Evolutionary conservation across 2,797 vertebrate species (phyloP), one percentile per base, ranked within the genome.

Genomic region (Taeniopygia guttata): DNA sequence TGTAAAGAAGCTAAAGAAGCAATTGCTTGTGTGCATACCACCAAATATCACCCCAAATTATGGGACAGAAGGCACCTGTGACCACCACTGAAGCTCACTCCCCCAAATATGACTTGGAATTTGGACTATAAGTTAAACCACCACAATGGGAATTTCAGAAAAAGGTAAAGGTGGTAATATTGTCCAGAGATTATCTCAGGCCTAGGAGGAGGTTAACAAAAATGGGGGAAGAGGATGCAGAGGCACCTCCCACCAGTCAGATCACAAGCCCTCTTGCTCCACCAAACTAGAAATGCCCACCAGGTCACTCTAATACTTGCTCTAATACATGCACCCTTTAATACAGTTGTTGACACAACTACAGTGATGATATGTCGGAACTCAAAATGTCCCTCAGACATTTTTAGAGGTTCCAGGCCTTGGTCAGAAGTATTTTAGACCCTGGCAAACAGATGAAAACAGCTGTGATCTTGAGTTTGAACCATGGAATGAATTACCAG

Each of bases 1-100:
- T 30, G 14, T 52, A 40, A 84, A 83, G 36, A 38, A 38, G 36
- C 36, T 38, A 38, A 38, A n/a, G 51, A 34, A 51, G 25, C 1
- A 70, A 20, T 21, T 58, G 10, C 9, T 64, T 1, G 0, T 32
- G 11, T 34, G 12, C 15, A 13, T 25, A 23, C n/a, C 56, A 26
- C 5, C 15, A 82, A 63, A 40, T 17, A 26, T 19, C 23, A 51
- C 10, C 5, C 29, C 29, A 36, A 64, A 13, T 72, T 27, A 20
- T 7, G 45, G 18, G 26, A 46, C 11, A 59, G 45, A 19, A n/a
- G 25, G 9, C 26, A 32, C 17, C 21, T 72, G 30, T 27, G 9
- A 59, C 9, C 9, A 59, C 13, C 26, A 25, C 26, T 72, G 45
- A 72, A 59, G 7, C 7, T 34, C 17, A 16, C 1, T 3, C 2